Conservation (phyloP, 2,797 vertebrate genomes). For the Podargus strigoides region DNA sequence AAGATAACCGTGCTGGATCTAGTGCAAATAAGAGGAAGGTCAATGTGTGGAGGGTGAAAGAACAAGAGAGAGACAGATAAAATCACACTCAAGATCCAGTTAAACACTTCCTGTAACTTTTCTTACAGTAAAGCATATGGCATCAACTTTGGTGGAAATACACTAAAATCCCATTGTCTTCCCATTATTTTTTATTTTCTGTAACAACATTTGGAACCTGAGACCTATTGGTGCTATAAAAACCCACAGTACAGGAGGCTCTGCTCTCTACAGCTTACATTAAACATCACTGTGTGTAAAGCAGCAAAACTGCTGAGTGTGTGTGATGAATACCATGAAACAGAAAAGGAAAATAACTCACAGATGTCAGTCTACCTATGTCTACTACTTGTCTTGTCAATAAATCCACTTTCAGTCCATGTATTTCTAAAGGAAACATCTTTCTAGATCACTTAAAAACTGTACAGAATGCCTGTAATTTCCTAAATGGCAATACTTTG, state of each 20-base stretch:
- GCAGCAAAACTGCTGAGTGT: accelerated
- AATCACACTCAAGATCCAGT: neutral
- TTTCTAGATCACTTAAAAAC: neutral
- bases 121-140: neutral
- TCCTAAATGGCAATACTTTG: neutral
- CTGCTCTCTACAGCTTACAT: neutral
- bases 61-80: neutral
- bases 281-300: neutral
- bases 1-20: neutral
- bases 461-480: neutral
- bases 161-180: neutral
- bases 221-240: neutral
- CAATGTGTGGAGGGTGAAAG: neutral
- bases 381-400: neutral
- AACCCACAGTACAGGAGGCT: neutral
- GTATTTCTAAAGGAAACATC: neutral
- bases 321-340: neutral
- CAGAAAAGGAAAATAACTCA: neutral
- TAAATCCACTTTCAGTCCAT: neutral
- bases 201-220: neutral
- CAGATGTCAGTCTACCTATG: neutral
- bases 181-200: neutral
- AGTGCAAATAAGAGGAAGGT: neutral
- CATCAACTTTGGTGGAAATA: neutral
- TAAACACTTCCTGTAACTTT: neutral